A percentile compares a stretch with the other conserved stretches of the same genome.
Evolutionary conservation across 2,113 vertebrate genomes (phyloP).

Genomic region (Mastomys natalensis): DNA sequence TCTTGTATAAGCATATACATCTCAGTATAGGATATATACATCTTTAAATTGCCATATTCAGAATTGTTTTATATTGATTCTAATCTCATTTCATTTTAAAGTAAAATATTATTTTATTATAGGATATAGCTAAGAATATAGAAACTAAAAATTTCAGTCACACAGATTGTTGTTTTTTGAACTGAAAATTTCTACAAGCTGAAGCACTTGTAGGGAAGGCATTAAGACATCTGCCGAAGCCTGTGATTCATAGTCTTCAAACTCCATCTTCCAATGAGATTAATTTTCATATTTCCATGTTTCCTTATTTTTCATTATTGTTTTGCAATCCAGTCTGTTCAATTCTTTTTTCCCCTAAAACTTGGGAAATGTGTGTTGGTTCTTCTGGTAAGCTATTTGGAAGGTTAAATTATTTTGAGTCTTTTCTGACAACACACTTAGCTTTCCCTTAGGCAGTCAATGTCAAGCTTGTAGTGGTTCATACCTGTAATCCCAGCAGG

Average conservation of each 20-base stretch:
- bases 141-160: conserved; percentile 42
- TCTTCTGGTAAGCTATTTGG: conserved; percentile 52
- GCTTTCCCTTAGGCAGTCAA: neutral
- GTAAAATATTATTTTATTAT: conserved; percentile 55
- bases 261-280: neutral
- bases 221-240: conserved; percentile 37
- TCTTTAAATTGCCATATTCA: conserved; percentile 40
- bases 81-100: conserved; percentile 53
- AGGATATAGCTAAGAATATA: conserved; percentile 56
- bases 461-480: neutral
- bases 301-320: conserved; percentile 40
- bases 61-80: conserved; percentile 32
- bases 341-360: neutral
- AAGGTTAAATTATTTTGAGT: conserved; percentile 45
- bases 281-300: conserved; percentile 40
- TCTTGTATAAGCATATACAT: conserved; percentile 7
- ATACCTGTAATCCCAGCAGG: neutral
- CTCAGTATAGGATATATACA: conserved; percentile 12
- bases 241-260: conserved; percentile 18
- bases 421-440: neutral
- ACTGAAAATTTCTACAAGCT: conserved; percentile 46
- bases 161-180: conserved; percentile 24
- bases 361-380: conserved; percentile 25
- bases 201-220: conserved; percentile 26
- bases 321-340: conserved; percentile 20